phyloP scores from a whole-genome alignment of 2,113 vertebrate species.

The Malurus cyaneus region DNA sequence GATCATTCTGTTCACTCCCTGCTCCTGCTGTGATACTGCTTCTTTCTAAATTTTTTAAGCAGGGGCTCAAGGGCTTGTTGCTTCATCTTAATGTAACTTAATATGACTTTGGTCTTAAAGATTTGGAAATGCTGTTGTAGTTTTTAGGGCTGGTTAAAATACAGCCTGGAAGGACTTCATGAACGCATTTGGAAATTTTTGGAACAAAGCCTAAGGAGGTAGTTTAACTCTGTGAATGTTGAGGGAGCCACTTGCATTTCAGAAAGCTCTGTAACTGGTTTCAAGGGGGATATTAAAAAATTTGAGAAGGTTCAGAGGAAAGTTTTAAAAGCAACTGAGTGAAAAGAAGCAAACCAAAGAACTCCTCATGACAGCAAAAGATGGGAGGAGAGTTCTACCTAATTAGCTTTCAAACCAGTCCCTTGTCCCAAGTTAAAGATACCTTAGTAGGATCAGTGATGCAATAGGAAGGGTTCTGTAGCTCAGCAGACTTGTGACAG shows the following conservation, averaged over 20 bases:
- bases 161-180: neutral
- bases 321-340: neutral
- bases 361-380: neutral
- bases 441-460: neutral
- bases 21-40: neutral
- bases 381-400: neutral
- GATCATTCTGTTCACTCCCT: neutral
- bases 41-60: neutral
- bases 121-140: conserved; percentile 23
- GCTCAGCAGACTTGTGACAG: neutral
- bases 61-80: neutral
- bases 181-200: neutral
- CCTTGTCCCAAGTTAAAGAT: neutral
- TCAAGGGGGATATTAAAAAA: neutral
- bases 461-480: neutral
- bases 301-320: neutral
- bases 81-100: neutral
- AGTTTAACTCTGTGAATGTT: neutral
- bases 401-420: neutral
- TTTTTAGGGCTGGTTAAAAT: neutral
- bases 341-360: neutral
- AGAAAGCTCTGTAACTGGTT: neutral
- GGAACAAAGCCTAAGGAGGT: neutral
- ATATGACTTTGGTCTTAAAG: neutral
- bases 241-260: neutral